Evolutionary conservation across 2,113 vertebrate genomes (phyloP).

Genomic region (Potamarius usumacintae): DNA sequence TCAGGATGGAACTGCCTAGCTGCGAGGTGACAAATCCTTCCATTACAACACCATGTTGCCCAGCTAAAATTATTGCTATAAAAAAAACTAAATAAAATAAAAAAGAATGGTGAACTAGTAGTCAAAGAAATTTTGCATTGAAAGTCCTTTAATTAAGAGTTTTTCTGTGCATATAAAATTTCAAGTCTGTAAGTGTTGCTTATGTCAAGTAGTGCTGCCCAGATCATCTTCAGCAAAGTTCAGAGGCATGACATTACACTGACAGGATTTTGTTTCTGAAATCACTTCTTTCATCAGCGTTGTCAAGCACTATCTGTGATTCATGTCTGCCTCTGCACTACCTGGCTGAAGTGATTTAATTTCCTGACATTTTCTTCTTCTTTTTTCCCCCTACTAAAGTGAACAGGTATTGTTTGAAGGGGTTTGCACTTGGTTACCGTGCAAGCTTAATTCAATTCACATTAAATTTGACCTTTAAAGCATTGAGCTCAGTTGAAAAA

Average conservation of each 20-base stretch:
- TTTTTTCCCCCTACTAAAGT: neutral
- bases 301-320: constrained; percentile 18
- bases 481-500: constrained; percentile 4
- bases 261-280: constrained; percentile 1
- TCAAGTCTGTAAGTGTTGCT: neutral
- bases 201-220: neutral
- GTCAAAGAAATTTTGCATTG: too few relatives aligned
- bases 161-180: neutral
- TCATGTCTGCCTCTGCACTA: neutral
- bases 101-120: neutral
- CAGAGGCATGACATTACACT: constrained; percentile 14
- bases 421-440: neutral
- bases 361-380: neutral
- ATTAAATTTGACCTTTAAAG: constrained; percentile 41
- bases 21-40: too few relatives aligned
- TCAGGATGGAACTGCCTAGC: neutral
- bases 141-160: neutral
- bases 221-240: neutral
- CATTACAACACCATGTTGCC: neutral
- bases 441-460: constrained; percentile 1
- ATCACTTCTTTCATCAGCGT: constrained; percentile 15
- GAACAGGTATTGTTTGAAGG: neutral
- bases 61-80: neutral
- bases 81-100: neutral
- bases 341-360: constrained; percentile 18